Conservation (phyloP, 2,888 invertebrate species). For the Pristionchus mayeri region DNA sequence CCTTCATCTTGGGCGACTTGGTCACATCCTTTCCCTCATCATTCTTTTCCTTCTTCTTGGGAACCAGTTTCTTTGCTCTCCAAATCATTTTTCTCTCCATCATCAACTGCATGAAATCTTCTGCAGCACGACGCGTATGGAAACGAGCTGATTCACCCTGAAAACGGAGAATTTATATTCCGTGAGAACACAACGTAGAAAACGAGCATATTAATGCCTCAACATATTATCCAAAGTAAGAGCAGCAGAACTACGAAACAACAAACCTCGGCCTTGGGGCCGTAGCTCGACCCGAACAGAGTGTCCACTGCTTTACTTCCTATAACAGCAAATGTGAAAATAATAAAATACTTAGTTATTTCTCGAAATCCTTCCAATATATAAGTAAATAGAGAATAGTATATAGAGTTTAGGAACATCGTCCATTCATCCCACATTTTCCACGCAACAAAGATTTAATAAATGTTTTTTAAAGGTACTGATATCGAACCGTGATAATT, state of each 20-base stretch:
- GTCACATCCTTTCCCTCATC: constrained; percentile 31
- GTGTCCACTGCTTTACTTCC: constrained; percentile 89
- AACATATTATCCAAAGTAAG: too few species aligned
- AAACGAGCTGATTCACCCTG: constrained; percentile 21
- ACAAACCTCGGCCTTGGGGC: constrained; percentile 81
- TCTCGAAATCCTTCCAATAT: background rate
- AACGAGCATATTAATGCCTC: too few species aligned
- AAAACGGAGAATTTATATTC: too few species aligned
- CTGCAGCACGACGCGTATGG: background rate
- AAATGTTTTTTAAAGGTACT: too few species aligned
- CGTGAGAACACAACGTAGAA: too few species aligned
- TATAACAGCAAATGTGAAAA: constrained; percentile 61
- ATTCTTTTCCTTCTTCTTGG: constrained; percentile 70
- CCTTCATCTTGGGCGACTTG: constrained; percentile 73
- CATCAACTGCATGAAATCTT: constrained; percentile 55
- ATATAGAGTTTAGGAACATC: too few species aligned
- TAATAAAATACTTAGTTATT: background rate
- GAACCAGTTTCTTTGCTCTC: constrained; percentile 73
- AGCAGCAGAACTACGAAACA: too few species aligned
- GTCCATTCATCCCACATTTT: too few species aligned
- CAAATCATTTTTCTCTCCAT: constrained; percentile 69
- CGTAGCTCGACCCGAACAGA: constrained; percentile 91
- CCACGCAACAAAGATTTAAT: too few species aligned
- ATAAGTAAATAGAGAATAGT: background rate
- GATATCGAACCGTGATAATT: too few species aligned